Evolutionary conservation across 2,113 vertebrate species (phyloP).

Genomic region (Hypomesus transpacificus): DNA sequence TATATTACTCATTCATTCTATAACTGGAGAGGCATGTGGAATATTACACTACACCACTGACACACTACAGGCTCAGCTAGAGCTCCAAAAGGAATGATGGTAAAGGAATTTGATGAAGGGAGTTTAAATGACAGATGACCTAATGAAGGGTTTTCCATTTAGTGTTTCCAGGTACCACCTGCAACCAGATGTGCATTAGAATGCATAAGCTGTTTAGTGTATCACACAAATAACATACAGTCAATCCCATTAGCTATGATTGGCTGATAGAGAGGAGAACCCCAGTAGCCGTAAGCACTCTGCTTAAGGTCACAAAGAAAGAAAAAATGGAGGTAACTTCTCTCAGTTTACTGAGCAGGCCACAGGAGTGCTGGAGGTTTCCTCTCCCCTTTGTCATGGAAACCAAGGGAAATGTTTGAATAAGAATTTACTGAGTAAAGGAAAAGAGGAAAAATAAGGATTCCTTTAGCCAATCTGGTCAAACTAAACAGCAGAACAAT

Average conservation of each 20-base stretch:
- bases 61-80: background rate
- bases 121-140: background rate
- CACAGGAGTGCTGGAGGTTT: conserved; percentile 14
- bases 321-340: conserved; percentile 6
- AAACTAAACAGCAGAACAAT: conserved; percentile 2
- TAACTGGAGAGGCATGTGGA: background rate
- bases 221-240: too few relatives aligned
- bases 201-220: background rate
- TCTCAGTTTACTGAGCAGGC: conserved; percentile 16
- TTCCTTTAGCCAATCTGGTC: conserved; percentile 21
- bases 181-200: background rate
- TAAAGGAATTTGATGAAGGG: background rate
- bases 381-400: conserved; percentile 46
- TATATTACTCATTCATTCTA: background rate
- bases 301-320: conserved; percentile 1
- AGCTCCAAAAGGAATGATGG: background rate
- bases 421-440: conserved; percentile 63
- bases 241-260: too few relatives aligned
- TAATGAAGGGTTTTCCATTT: conserved; percentile 9
- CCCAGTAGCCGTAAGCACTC: background rate
- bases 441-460: conserved; percentile 23
- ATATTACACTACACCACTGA: background rate
- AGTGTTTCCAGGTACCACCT: background rate
- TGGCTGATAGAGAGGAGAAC: too few relatives aligned
- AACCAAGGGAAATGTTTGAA: conserved; percentile 60